phyloP scores from a whole-genome alignment of 2,888 invertebrate genomes.

The Hedychridium roseum region DNA sequence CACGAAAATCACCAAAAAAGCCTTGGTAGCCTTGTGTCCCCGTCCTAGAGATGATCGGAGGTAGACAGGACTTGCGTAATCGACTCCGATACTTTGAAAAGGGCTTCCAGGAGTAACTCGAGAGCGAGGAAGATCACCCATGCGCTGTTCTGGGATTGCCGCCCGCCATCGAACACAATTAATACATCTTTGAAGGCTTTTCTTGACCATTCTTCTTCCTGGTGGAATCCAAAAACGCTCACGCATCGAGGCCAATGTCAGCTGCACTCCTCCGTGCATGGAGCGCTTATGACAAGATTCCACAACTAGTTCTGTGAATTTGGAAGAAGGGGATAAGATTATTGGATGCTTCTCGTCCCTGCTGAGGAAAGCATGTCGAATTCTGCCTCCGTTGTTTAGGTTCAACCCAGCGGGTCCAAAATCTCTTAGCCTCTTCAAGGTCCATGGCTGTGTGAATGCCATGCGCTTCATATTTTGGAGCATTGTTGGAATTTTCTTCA shows the following conservation, averaged over 20 bases:
- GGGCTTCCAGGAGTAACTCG: constrained; percentile 6
- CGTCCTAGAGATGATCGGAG: not conserved
- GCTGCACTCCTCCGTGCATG: constrained; percentile 11
- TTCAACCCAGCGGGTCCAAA: not conserved
- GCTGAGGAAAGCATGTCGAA: not conserved
- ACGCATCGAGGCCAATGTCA: constrained; percentile 6
- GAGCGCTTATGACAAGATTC: not conserved
- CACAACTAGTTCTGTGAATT: not conserved
- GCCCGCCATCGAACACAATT: not conserved
- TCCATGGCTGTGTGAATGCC: not conserved
- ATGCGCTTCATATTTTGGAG: not conserved
- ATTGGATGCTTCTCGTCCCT: not conserved
- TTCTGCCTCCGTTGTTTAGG: constrained; percentile 3
- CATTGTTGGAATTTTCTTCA: not conserved
- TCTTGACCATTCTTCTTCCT: not conserved
- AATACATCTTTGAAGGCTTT: not conserved
- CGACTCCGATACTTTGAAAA: not conserved
- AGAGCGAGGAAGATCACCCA: constrained; percentile 9
- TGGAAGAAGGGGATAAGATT: not conserved
- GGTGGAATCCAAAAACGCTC: not conserved
- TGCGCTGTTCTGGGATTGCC: not conserved
- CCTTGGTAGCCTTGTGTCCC: constrained; percentile 1
- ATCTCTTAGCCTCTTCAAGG: not conserved
- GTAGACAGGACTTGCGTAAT: constrained; percentile 11
- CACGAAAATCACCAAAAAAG: constrained; percentile 1